Conservation (phyloP, 2,113 vertebrate species). For the Lophura nycthemera region DNA sequence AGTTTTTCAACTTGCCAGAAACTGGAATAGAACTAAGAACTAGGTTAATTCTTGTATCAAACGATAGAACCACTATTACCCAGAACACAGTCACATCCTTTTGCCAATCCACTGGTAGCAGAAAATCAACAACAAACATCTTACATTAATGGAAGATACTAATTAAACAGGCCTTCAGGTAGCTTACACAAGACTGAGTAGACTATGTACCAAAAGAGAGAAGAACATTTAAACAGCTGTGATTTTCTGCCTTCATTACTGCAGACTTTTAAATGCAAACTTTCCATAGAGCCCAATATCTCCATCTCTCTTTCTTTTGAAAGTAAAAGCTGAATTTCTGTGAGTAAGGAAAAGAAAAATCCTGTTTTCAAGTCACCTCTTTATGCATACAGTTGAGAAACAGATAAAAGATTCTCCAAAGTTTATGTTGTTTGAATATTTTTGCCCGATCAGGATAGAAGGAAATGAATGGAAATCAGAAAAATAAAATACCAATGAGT, state of each 20-base stretch:
- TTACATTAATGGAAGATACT: neutral
- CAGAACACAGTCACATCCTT: neutral
- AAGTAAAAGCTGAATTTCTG: neutral
- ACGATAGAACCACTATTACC: neutral
- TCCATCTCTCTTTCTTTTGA: neutral
- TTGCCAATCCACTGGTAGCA: neutral
- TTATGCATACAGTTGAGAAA: neutral
- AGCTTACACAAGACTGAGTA: neutral
- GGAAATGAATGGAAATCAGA: neutral
- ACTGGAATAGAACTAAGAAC: neutral
- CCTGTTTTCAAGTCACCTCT: neutral
- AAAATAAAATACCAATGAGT: neutral
- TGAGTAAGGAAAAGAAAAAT: neutral
- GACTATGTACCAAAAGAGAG: neutral
- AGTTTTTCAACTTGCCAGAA: neutral
- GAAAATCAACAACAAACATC: neutral
- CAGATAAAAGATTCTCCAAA: neutral
- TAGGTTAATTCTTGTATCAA: neutral
- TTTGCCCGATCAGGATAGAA: neutral
- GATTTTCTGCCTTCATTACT: neutral
- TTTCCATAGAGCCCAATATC: neutral
- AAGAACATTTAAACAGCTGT: neutral
- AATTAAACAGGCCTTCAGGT: neutral
- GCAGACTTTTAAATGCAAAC: neutral
- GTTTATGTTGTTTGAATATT: neutral